These are phyloP conservation scores for Machimus atricapillus DNA, from an alignment of 2,888 invertebrate genomes.

Conservation along the genomic window DNA sequence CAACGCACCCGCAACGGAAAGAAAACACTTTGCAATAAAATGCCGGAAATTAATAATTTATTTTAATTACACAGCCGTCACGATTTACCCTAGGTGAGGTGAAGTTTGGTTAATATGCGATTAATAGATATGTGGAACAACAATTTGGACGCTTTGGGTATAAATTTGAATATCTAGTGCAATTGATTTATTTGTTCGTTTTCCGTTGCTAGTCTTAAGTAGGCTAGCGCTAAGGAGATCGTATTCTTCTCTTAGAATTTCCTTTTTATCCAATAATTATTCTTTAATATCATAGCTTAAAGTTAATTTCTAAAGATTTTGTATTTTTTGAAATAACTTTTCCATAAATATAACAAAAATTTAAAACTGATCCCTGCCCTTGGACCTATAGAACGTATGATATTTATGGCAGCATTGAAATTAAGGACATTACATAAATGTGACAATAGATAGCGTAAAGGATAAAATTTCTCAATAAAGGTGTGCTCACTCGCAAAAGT, in stretches of 20 bases:
- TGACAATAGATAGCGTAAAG: not conserved
- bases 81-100: not conserved
- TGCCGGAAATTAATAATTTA: not conserved
- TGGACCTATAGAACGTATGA: not conserved
- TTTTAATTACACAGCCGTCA: not conserved
- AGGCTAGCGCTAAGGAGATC: too few species aligned
- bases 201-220: not conserved
- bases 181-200: not conserved
- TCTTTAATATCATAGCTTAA: not conserved
- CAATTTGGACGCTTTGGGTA: not conserved
- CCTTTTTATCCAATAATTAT: not conserved
- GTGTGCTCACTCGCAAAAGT: slow-evolving; percentile 29
- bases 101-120: not conserved
- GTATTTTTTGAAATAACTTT: not conserved
- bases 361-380: not conserved
- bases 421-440: not conserved
- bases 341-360: not conserved
- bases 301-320: too few species aligned
- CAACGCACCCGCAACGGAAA: not conserved
- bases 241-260: too few species aligned
- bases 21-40: not conserved
- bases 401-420: not conserved
- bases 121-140: not conserved
- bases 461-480: slow-evolving; percentile 6
- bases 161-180: not conserved